A percentile compares a stretch with the other conserved stretches of the same genome.
These are phyloP conservation scores for Crossocerus cetratus DNA, from an alignment of 2,888 invertebrate genomes.

Conservation along the genomic window DNA sequence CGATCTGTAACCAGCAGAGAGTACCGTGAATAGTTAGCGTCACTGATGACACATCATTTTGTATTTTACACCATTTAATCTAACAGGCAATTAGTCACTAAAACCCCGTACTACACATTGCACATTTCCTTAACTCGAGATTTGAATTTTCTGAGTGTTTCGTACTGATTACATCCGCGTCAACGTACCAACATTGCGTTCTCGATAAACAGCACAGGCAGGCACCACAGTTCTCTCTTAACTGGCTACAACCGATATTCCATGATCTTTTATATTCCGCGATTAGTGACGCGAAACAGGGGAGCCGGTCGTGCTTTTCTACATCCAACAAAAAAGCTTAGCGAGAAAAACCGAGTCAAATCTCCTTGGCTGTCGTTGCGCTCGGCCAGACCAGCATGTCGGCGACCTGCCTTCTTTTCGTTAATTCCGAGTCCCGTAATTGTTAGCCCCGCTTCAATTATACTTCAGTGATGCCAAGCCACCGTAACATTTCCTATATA, in stretches of 20 bases:
- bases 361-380: conserved; percentile 63
- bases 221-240: conserved; percentile 65
- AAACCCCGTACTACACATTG: no score
- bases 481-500: not conserved
- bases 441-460: not conserved
- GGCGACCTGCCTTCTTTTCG: conserved; percentile 39
- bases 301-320: conserved; percentile 73
- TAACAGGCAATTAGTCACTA: no score
- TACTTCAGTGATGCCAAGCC: not conserved
- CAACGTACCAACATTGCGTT: conserved; percentile 72
- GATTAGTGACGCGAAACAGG: conserved; percentile 72
- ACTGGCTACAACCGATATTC: conserved; percentile 66
- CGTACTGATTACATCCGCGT: not conserved
- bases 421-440: conserved; percentile 26
- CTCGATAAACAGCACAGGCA: conserved; percentile 58
- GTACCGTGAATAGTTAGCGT: not conserved
- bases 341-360: conserved; percentile 68
- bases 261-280: conserved; percentile 73
- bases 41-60: not conserved
- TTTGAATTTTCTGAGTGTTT: no score
- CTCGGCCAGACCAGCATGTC: conserved; percentile 43
- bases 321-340: conserved; percentile 70
- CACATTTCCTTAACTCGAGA: no score
- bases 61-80: no score
- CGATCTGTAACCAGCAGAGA: conserved; percentile 37